Base-by-base conservation (phyloP, 1,140 invertebrate genomes). In the Lordiphosa mommai region DNA sequence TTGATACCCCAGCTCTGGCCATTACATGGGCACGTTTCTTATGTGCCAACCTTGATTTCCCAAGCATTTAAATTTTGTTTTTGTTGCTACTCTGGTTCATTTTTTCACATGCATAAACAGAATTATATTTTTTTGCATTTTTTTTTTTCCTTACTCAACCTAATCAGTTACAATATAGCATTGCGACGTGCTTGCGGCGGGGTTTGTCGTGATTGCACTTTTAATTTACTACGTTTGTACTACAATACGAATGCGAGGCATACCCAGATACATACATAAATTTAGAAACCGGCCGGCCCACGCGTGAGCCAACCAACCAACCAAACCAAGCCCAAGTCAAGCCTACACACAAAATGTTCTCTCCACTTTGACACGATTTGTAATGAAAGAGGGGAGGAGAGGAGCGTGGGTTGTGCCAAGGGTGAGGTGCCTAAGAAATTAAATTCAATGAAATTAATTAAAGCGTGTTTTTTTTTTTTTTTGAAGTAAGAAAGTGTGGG, bases 161-260 rank as follows among this genome's bases (percentile, higher is more conserved):
- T 13, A 49, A 49, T 49, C 47, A 49, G 33, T 49, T 49, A 23
- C n/a, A 49, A 49, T 34, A 13, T 12, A 47, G 29, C 44, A 47
- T 47, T 47, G 29, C 16, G 47, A 33, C 32, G 32, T 34, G 47
- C 47, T 37, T 12, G 16, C 27, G 16, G 16, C n/a, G 6, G 27
- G 30, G 32, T 49, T 49, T 43, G 40, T 49, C 47, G 47, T 49
- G 47, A 49, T 17, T 49, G 47, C 47, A 37, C 13, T 49, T 49
- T 49, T 49, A 49, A 36, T 49, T 34, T 49, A 49, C 47, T 33
- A 49, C 47, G 17, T 34, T 34, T 12, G 30, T 49, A 20, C 17
- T 27, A 43, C 14, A 33, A 33, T 33, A 33, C 8, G 9, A 8
- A 33, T 33, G 10, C 2, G 5, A 32, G n/a, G 9, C 20, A 40